Evolutionary conservation across 2,888 invertebrate genomes (phyloP).

Genomic region (Oasisia sp.): DNA sequence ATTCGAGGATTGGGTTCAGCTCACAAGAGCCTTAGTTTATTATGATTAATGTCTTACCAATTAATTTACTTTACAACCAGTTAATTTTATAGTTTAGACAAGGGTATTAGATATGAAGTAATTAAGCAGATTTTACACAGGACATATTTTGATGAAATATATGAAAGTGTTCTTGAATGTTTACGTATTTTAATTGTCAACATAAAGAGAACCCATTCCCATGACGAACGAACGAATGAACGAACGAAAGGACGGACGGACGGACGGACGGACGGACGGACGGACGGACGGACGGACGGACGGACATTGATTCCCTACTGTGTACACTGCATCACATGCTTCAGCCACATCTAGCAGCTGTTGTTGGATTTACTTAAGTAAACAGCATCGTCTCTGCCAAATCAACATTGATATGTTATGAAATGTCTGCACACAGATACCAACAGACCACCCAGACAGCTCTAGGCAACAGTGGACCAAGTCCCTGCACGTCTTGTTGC

Average conservation of each 20-base stretch:
- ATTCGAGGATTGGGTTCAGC: neutral
- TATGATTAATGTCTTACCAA: neutral
- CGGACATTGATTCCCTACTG: neutral
- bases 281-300: too few relatives aligned
- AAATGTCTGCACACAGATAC: neutral
- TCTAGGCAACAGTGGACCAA: neutral
- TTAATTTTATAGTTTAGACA: too few relatives aligned
- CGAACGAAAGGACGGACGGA: too few relatives aligned
- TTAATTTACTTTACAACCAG: too few relatives aligned
- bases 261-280: too few relatives aligned
- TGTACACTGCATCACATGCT: neutral
- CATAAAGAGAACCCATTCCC: too few relatives aligned
- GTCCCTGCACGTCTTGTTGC: too few relatives aligned
- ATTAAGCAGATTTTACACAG: neutral
- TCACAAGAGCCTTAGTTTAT: neutral
- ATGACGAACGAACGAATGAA: too few relatives aligned
- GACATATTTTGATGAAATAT: neutral
- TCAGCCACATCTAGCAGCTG: neutral
- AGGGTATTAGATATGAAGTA: neutral
- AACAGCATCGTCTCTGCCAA: neutral
- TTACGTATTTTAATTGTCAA: too few relatives aligned
- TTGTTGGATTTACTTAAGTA: neutral
- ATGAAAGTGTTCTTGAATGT: neutral
- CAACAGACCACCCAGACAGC: neutral
- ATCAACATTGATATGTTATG: neutral